Base-by-base conservation (phyloP, 2,797 vertebrate genomes). In the Pangasius krempfi region DNA sequence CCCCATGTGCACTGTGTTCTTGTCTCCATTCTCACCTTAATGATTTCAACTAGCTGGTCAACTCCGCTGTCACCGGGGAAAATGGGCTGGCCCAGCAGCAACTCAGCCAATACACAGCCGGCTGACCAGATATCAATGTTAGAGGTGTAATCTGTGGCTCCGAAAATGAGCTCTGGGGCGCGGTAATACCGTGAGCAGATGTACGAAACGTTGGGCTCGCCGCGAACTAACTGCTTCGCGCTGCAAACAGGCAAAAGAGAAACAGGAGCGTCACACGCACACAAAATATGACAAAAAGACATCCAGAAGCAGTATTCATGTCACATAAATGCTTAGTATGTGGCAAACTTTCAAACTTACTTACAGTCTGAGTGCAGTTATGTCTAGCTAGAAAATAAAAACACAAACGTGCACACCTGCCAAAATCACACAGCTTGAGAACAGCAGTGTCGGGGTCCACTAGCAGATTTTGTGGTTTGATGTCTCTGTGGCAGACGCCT, bases 71-170 rank as follows among this genome's bases (percentile, higher is more conserved):
- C 98, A 54, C 98, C 98, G 0, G 98, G 98, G 93, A 98, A 99
- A 92, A 98, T 98, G 88, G 98, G 98, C 94, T 98, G 98, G 62
- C 98, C 98, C 88, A 98, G 95, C 86, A 99, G 95, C 85, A 99
- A 95, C 93, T 99, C 98, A 0, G 98, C 98, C 93, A 98, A 95
- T 86, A 99, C 98, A 1, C 98, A 99, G 92, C 98, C 98, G 0
- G 98, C 98, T n/a, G 97, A 98, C 98, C 98, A 99, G 95, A 99
- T 97, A 94, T 99, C 97, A 58, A 99, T 98, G 93, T 98, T 98
- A 72, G 98, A 97, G 54, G 98, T 98, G 94, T 99, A 99, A 94
- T 99, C 98, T 0, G 98, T 99, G 94, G 98, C 98, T 92, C 98
- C 98, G 22, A 99, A 98, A 95, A 99, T 98, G 93, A 99, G 97